Percentiles rank a stretch among this genome's conserved stretches.
phyloP scores from a whole-genome alignment of 2,113 vertebrate species.

The Cairina moschata region DNA sequence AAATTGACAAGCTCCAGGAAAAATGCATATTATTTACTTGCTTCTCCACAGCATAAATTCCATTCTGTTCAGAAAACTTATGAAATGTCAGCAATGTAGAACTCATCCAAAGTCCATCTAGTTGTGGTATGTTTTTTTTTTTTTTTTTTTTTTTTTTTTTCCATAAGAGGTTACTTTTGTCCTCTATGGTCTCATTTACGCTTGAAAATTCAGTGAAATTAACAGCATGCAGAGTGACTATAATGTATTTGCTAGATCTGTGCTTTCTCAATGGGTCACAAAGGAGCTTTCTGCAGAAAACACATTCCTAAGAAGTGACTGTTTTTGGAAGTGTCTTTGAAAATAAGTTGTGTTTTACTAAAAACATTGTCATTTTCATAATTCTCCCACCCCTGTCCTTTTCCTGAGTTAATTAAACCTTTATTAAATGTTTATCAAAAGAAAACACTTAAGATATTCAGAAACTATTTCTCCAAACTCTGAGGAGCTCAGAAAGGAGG shows the following conservation, averaged over 20 bases:
- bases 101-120: not conserved
- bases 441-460: not conserved
- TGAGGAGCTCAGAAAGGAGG: not conserved
- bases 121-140: too few relatives aligned
- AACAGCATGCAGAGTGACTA: not conserved
- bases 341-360: not conserved
- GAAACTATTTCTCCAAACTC: not conserved
- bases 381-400: not conserved
- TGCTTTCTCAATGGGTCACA: not conserved
- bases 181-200: not conserved
- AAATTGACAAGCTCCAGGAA: not conserved
- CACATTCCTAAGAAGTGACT: not conserved
- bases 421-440: not conserved
- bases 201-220: constrained; percentile 6
- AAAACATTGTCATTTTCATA: not conserved
- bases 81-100: not conserved
- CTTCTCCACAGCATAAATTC: not conserved
- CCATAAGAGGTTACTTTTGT: not conserved
- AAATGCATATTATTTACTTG: not conserved
- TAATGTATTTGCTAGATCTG: not conserved
- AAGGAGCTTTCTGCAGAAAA: not conserved
- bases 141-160: not conserved
- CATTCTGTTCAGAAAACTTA: not conserved
- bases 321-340: not conserved
- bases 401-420: constrained; percentile 25